A percentile compares a stretch with the other conserved stretches of the same genome.
These are phyloP conservation scores for Ectemnius lituratus DNA, from an alignment of 2,888 invertebrate species.

Conservation along the genomic window DNA sequence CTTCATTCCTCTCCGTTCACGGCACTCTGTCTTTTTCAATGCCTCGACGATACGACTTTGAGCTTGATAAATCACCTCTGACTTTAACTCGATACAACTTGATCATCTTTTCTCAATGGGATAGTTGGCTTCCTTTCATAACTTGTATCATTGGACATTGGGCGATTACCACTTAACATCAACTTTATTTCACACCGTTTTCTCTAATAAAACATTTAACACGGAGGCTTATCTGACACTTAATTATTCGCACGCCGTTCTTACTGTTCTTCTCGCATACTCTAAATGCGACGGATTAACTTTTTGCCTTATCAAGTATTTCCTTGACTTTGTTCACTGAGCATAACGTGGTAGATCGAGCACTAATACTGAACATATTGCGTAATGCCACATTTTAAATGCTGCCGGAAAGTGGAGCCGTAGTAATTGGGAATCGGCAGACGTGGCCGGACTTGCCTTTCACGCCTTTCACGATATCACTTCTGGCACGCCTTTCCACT, in stretches of 20 bases:
- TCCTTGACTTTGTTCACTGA: background rate
- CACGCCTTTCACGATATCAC: conserved; percentile 25
- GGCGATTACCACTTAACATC: too few species aligned
- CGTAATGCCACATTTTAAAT: background rate
- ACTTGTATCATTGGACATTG: too few species aligned
- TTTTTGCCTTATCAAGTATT: background rate
- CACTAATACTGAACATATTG: background rate
- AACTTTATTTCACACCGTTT: too few species aligned
- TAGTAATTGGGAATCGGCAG: background rate
- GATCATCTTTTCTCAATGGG: too few species aligned
- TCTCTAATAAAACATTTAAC: too few species aligned
- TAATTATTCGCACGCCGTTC: too few species aligned
- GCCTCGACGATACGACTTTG: too few species aligned
- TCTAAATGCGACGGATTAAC: background rate
- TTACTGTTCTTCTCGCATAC: too few species aligned
- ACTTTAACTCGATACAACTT: too few species aligned
- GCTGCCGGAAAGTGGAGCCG: background rate
- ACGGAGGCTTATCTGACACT: too few species aligned
- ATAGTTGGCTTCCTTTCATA: too few species aligned
- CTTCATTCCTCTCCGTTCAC: conserved; percentile 3
- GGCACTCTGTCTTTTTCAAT: background rate
- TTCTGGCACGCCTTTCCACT: background rate
- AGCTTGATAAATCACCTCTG: too few species aligned
- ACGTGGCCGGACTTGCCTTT: conserved; percentile 8
- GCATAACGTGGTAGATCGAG: background rate